Conservation (phyloP, 2,113 vertebrate species). For the Mugil cephalus region DNA sequence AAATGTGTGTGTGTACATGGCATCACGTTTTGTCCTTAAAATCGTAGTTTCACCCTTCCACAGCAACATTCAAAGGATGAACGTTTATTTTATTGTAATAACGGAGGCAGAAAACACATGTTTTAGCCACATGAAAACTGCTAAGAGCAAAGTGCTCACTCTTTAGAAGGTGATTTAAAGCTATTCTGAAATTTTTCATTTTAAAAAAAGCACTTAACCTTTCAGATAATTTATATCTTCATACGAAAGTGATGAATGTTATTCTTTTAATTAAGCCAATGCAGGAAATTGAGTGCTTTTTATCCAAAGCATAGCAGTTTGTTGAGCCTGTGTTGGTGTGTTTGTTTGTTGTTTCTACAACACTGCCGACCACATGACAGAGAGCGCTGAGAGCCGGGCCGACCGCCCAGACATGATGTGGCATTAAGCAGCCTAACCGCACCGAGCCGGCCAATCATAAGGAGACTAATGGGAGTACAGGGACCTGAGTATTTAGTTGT, state of each 20-base stretch:
- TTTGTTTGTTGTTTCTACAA: slow-evolving; percentile 76
- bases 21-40: no score
- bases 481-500: slow-evolving; percentile 77
- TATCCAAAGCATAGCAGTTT: slow-evolving; percentile 19
- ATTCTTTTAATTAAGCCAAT: neutral
- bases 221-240: neutral
- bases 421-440: slow-evolving; percentile 73
- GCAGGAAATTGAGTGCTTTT: slow-evolving; percentile 37
- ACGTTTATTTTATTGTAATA: no score
- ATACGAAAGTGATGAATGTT: neutral
- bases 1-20: no score
- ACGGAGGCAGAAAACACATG: no score
- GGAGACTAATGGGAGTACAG: slow-evolving; percentile 60
- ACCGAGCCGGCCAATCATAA: slow-evolving; percentile 74
- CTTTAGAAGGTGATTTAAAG: no score
- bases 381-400: slow-evolving; percentile 45
- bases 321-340: slow-evolving; percentile 42
- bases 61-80: no score
- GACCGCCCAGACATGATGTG: slow-evolving; percentile 68
- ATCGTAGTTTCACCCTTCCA: no score
- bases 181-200: no score
- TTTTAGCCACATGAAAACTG: no score
- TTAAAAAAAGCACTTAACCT: neutral
- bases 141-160: no score
- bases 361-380: slow-evolving; percentile 58